Evolutionary conservation across 2,888 invertebrate genomes (phyloP).

Genomic region (Serrognathus titanus): DNA sequence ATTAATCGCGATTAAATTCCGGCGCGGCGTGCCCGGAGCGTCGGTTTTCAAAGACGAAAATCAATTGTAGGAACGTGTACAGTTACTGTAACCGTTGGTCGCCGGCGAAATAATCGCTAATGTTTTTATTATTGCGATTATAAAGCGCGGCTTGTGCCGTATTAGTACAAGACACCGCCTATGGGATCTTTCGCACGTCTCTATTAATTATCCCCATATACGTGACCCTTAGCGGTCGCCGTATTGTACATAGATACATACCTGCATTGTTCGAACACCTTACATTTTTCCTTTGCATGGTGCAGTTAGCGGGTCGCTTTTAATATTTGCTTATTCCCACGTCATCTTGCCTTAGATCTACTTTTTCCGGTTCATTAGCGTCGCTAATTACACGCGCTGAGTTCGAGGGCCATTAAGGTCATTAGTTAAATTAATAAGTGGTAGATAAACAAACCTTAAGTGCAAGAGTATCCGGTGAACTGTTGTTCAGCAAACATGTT

Average conservation of each 20-base stretch:
- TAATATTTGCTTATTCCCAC: neutral
- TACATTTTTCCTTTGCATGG: neutral
- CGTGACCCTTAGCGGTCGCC: conserved; percentile 21
- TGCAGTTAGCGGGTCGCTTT: neutral
- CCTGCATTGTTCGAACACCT: conserved; percentile 14
- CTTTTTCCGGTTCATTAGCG: neutral
- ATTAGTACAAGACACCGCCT: conserved; percentile 13
- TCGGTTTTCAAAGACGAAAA: no score
- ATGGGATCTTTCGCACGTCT: conserved; percentile 15
- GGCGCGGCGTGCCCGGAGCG: no score
- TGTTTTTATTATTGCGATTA: no score
- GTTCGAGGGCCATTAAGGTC: no score
- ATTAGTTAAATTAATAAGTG: no score
- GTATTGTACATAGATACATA: conserved; percentile 3
- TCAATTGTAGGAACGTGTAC: no score
- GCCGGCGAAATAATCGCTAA: no score
- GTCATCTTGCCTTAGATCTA: neutral
- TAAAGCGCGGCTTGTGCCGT: conserved; percentile 6
- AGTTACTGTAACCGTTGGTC: no score
- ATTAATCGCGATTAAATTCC: no score
- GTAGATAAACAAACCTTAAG: no score
- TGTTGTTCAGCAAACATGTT: no score
- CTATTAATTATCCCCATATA: conserved; percentile 18
- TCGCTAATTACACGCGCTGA: neutral
- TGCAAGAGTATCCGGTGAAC: no score